Evolutionary conservation across 2,888 invertebrate species (phyloP).

Genomic region (Belgica antarctica): DNA sequence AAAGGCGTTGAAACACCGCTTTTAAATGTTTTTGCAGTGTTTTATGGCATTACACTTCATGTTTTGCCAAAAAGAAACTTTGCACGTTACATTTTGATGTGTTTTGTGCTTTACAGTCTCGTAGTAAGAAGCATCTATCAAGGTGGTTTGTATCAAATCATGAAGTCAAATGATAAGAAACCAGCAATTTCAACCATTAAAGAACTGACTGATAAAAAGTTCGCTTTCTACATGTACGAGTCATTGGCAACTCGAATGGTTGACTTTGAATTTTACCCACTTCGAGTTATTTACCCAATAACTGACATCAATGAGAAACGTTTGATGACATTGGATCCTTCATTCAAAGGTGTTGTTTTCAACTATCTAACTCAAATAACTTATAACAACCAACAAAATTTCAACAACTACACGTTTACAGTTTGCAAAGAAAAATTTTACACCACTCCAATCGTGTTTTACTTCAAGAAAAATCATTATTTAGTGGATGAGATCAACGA

Average conservation of each 20-base stretch:
- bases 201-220: background rate
- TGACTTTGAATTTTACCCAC: background rate
- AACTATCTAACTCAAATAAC: conserved; percentile 4
- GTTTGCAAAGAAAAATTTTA: conserved; percentile 22
- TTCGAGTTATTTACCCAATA: background rate
- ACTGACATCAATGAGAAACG: background rate
- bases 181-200: background rate
- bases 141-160: conserved; percentile 7
- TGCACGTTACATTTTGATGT: conserved; percentile 6
- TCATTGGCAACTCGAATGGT: background rate
- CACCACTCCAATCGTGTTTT: conserved; percentile 22
- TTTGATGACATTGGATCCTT: background rate
- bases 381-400: conserved; percentile 5
- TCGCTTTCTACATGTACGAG: conserved; percentile 10
- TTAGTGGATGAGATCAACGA: conserved; percentile 23
- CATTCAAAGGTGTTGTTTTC: conserved; percentile 14
- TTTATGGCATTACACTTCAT: conserved; percentile 3
- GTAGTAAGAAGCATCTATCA: conserved; percentile 22
- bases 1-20: background rate
- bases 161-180: conserved; percentile 8
- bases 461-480: conserved; percentile 23
- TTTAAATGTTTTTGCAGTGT: background rate
- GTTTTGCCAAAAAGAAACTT: conserved; percentile 19
- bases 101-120: background rate
- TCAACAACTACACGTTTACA: conserved; percentile 9